Base-by-base conservation (phyloP, 2,113 vertebrate genomes). In the Salvelinus namaycush region DNA sequence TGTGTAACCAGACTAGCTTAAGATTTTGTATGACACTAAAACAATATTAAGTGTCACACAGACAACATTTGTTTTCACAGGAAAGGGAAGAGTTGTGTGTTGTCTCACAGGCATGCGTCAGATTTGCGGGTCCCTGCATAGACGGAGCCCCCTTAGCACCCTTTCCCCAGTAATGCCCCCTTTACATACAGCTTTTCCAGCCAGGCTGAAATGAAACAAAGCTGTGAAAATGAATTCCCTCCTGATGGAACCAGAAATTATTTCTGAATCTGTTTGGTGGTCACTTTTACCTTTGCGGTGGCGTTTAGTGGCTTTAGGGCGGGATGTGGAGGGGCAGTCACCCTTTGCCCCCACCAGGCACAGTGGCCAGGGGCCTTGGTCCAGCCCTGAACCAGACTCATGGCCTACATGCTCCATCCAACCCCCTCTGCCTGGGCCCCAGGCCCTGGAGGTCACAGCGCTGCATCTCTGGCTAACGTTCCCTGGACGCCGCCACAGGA, bases 81-180 rank as follows among this genome's bases (percentile, higher is more conserved):
- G 1, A 5, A 44, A 29, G n/a, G 12, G 9, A 22, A 24, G 2
- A 29, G 9, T 11, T 54, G 51, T 18, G 7, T n/a, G n/a, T 13
- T 54, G 59, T 51, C 84, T 92, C 79, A 90, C 89, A 66, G 83
- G 83, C n/a, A 87, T 26, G 44, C 81, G 44, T 90, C 89, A 11
- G 71, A 68, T 39, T 81, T 82, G 5, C 83, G 73, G n/a, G 78
- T 83, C n/a, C 86, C 90, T 0, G 83, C 80, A 20, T 86, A 92
- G 22, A 92, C 91, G 0, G 87, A 81, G 8, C 90, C 26, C 1
- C 26, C 88, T 14, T 84, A 92, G 3, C 87, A 87, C 0, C 90
- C 87, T 18, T 77, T 81, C 0, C 89, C 91, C 2, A 92, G 87
- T 5, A 90, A 66, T 0, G 77, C 29, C 1, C 87, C 86, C 71